Base-by-base conservation (phyloP, 37 sponge, comb jelly and placozoan species). In the Cliona cf. orientalis region DNA sequence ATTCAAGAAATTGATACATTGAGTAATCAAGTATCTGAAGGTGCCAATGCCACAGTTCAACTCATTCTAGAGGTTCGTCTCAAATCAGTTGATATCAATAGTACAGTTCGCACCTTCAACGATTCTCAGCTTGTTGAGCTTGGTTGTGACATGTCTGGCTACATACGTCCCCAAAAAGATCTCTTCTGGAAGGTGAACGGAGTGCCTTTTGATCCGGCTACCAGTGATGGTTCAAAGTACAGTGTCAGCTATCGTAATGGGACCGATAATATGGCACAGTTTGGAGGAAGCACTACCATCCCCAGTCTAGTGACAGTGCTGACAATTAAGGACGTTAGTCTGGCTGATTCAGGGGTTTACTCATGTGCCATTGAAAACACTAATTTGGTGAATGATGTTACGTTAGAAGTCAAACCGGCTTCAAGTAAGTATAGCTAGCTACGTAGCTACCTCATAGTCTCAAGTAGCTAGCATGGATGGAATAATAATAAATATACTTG, bases 121-220 rank as follows among this genome's bases (percentile, higher is more conserved):
- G 45, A 72, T 28, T 11, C 73, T 29, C 9, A 26, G n/a, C 38
- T 1, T 5, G 71, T 66, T n/a, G 46, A 42, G 21, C 37, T 80
- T 26, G 38, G 59, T 11, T 80, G 81, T 36, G 81, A 80, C 60
- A 80, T 80, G 81, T 44, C 71, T 34, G 71, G 61, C 41, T 80
- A 58, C 42, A 25, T 80, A 0, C 57, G 39, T 7, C 71, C 70
- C 17, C 59, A 69, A n/a, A 33, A 69, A 2, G 41, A 42, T 26
- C 66, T 80, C 49, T 26, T 70, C 25, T 80, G 81, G 81, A 60
- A 46, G 31, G 36, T 61, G 3, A 56, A 55, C 9, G 68, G 68
- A 36, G 53, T 19, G 53, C 14, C 9, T 14, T 19, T 49, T 49
- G 21, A 67, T 23, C 19, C 34, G 5, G 33, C 36, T 14, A 49